Conservation (phyloP, 35 echinoderm and acorn worm genomes). For the Lytechinus variegatus region DNA sequence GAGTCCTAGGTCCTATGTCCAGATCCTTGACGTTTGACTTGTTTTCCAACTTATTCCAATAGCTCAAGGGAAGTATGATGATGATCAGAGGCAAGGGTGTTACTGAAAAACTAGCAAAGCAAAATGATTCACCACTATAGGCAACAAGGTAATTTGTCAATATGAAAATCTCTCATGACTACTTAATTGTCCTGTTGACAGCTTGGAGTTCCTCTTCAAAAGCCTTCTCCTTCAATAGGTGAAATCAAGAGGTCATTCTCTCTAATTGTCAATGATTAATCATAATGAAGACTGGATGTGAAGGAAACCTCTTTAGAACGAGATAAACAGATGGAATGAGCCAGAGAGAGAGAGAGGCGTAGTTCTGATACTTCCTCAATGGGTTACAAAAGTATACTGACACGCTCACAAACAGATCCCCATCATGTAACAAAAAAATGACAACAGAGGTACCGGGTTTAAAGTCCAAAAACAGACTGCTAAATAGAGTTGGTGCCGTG, state of each 20-base stretch:
- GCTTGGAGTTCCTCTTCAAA: not conserved
- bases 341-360: not conserved
- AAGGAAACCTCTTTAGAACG: not conserved
- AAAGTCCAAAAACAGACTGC: not conserved
- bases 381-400: constrained; percentile 9
- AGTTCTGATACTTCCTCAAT: not conserved
- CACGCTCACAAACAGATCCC: not conserved
- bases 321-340: not conserved
- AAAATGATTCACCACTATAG: not conserved
- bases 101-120: not conserved
- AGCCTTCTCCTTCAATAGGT: not conserved
- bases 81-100: not conserved
- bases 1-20: not conserved
- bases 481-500: not conserved
- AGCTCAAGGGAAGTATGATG: not conserved
- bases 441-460: constrained; percentile 3
- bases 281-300: not conserved
- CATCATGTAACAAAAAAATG: not conserved
- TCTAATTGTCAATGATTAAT: not conserved
- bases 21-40: not conserved
- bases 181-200: not conserved
- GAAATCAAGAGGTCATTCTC: not conserved
- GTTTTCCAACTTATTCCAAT: not conserved
- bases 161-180: not conserved
- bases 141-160: constrained; percentile 12